A percentile compares a stretch with the other conserved stretches of the same genome.
phyloP scores from a whole-genome alignment of 2,797 vertebrate genomes.

The Todus mexicanus region DNA sequence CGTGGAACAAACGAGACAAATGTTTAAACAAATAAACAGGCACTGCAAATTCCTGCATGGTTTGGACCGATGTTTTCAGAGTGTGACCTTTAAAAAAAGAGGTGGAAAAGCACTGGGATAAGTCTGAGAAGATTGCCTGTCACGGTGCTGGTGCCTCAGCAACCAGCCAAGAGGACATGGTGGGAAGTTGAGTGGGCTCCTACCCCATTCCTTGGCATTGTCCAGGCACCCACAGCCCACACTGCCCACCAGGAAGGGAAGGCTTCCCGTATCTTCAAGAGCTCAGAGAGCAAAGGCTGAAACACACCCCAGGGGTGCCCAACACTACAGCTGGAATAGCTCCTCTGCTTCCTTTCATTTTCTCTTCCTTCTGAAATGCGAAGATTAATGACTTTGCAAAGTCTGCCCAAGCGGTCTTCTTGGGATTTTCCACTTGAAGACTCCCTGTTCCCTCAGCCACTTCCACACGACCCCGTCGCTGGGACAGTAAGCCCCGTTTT shows the following conservation, averaged over 20 bases:
- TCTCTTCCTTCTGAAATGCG: neutral
- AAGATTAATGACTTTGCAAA: slow-evolving; percentile 4
- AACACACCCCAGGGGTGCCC: neutral
- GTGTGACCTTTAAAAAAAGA: neutral
- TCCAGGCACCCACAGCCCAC: neutral
- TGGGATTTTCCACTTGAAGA: neutral
- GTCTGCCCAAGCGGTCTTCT: neutral
- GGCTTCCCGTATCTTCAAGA: neutral
- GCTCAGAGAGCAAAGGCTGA: neutral
- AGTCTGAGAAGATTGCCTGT: neutral
- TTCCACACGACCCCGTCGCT: neutral
- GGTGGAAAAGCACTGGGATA: neutral
- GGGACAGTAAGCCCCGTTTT: neutral
- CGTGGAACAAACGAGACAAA: neutral
- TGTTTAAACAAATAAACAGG: slow-evolving; percentile 27
- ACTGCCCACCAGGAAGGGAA: neutral
- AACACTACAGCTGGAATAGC: neutral
- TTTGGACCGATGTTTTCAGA: neutral
- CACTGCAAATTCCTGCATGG: neutral
- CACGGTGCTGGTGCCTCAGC: neutral
- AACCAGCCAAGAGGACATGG: neutral
- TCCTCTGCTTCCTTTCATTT: neutral
- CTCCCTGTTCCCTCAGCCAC: neutral
- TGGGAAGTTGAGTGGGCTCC: neutral
- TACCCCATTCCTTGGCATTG: neutral